phyloP scores from a whole-genome alignment of 2,113 vertebrate genomes.

The Monopterus albus region DNA sequence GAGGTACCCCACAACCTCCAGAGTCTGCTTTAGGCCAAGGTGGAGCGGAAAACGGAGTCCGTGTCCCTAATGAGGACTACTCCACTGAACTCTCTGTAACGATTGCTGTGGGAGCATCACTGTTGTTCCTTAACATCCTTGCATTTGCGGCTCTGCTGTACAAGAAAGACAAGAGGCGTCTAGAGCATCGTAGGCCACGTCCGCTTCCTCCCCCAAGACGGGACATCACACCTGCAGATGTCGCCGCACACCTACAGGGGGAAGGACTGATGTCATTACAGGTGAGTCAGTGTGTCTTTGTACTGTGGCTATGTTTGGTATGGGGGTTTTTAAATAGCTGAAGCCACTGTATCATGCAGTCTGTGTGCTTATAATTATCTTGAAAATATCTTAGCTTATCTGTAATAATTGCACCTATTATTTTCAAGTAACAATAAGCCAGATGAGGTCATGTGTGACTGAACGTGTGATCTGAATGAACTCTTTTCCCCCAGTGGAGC shows the following conservation, averaged over 20 bases:
- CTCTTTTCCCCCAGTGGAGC: slow-evolving; percentile 22
- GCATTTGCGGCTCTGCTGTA: slow-evolving; percentile 96
- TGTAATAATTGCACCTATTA: background rate
- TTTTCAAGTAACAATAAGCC: slow-evolving; percentile 10
- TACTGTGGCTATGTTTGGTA: background rate
- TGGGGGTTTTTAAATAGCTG: background rate
- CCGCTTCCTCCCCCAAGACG: slow-evolving; percentile 91
- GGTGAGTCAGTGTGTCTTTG: slow-evolving; percentile 55
- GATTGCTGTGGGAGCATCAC: slow-evolving; percentile 94
- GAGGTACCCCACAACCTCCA: slow-evolving; percentile 85
- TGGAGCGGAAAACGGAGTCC: slow-evolving; percentile 61
- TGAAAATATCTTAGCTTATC: background rate
- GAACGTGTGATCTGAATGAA: slow-evolving; percentile 31
- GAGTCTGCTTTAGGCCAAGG: slow-evolving; percentile 69
- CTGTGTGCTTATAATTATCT: background rate
- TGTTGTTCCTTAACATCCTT: slow-evolving; percentile 95
- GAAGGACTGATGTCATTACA: slow-evolving; percentile 95
- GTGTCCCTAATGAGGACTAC: slow-evolving; percentile 86
- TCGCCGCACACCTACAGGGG: slow-evolving; percentile 90
- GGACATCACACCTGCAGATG: slow-evolving; percentile 87
- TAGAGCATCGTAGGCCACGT: slow-evolving; percentile 83
- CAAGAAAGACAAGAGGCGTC: slow-evolving; percentile 94
- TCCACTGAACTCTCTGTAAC: slow-evolving; percentile 95
- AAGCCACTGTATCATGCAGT: background rate
- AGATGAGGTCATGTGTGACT: slow-evolving; percentile 15